Evolutionary conservation across 2,113 vertebrate genomes (phyloP).

Genomic region (Apeltes quadracus): DNA sequence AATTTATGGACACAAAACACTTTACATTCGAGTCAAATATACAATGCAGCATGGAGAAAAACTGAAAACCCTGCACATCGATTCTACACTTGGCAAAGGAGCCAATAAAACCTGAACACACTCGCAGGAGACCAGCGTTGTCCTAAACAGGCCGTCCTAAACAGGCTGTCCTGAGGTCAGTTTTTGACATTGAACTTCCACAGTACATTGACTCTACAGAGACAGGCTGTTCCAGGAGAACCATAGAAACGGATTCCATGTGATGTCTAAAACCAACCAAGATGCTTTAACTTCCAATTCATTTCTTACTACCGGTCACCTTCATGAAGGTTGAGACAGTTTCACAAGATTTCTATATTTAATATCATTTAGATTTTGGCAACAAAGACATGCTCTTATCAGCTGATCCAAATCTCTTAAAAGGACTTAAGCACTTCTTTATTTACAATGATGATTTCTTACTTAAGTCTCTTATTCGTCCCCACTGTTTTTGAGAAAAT

Average conservation of each 20-base stretch:
- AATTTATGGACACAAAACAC: slow-evolving; percentile 52
- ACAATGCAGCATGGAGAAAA: slow-evolving; percentile 63
- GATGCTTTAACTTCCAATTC: slow-evolving; percentile 20
- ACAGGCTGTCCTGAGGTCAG: slow-evolving; percentile 67
- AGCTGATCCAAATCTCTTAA: slow-evolving; percentile 25
- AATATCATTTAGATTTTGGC: slow-evolving; percentile 50
- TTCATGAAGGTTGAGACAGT: slow-evolving; percentile 32
- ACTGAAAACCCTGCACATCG: slow-evolving; percentile 57
- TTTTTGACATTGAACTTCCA: slow-evolving; percentile 50
- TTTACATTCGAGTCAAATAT: slow-evolving; percentile 78
- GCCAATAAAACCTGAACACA: slow-evolving; percentile 60
- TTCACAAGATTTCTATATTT: slow-evolving; percentile 32
- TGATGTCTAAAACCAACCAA: slow-evolving; percentile 23
- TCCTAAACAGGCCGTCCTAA: slow-evolving; percentile 58
- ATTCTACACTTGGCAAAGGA: slow-evolving; percentile 59
- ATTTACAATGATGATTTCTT: slow-evolving; percentile 25
- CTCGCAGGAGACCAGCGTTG: slow-evolving; percentile 15
- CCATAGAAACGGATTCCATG: slow-evolving; percentile 12
- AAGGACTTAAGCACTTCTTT: slow-evolving; percentile 21
- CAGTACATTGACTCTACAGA: slow-evolving; percentile 33
- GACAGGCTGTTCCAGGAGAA: slow-evolving; percentile 32
- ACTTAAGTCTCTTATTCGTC: slow-evolving; percentile 14
- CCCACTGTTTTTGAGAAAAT: slow-evolving; percentile 33
- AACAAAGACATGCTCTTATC: slow-evolving; percentile 40
- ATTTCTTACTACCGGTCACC: slow-evolving; percentile 24